These are phyloP conservation scores for Dolichallabes microphthalmus DNA, from an alignment of 2,113 vertebrate species.

Conservation along the genomic window DNA sequence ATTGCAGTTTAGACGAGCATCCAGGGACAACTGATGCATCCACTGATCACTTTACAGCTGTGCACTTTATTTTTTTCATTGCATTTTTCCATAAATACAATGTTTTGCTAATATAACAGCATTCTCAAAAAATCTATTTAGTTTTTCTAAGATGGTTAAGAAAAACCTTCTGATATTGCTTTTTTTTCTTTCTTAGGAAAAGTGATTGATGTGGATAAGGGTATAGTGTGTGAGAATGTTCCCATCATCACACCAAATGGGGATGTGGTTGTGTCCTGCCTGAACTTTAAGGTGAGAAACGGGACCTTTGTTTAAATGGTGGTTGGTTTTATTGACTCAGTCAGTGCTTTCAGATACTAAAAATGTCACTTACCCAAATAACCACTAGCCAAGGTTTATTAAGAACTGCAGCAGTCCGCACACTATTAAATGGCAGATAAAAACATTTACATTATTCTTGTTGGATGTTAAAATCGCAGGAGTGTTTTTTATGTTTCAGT, in stretches of 20 bases:
- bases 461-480: neutral
- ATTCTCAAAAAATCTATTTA: neutral
- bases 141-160: neutral
- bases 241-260: conserved; percentile 97
- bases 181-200: conserved; percentile 74
- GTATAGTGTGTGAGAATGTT: conserved; percentile 93
- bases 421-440: neutral
- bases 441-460: neutral
- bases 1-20: neutral
- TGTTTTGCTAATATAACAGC: neutral
- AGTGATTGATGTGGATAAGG: conserved; percentile 95
- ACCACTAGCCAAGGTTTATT: neutral
- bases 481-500: neutral
- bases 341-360: neutral
- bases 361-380: neutral
- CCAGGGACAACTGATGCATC: conserved; percentile 9
- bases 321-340: neutral
- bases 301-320: neutral
- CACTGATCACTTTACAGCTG: neutral
- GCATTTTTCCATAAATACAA: neutral
- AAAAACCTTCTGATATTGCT: neutral
- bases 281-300: conserved; percentile 89
- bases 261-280: conserved; percentile 91
- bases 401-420: neutral
- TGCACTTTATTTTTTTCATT: neutral